Percentiles rank a stretch among this genome's conserved stretches.
Evolutionary conservation across 2,888 invertebrate genomes (phyloP).

Genomic region (Cheilosia scutellata): DNA sequence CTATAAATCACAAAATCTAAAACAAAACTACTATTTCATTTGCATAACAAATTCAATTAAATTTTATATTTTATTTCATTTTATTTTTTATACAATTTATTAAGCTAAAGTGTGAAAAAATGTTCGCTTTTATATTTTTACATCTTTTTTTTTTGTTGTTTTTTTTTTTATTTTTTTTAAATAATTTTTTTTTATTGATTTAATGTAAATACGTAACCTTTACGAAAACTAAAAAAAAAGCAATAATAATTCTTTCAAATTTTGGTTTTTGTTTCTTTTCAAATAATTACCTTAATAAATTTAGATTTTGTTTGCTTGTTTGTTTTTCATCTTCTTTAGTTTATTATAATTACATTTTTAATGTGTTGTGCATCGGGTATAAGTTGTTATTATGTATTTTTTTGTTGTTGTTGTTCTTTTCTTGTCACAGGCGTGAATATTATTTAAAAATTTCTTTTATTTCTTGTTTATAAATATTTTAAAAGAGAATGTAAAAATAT

Average conservation of each 20-base stretch:
- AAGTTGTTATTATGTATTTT: slow-evolving; percentile 69
- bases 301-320: slow-evolving; percentile 71
- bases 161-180: slow-evolving; percentile 77
- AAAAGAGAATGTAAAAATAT: slow-evolving; percentile 68
- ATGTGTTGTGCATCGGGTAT: slow-evolving; percentile 76
- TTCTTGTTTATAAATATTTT: slow-evolving; percentile 77
- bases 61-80: slow-evolving; percentile 82
- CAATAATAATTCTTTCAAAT: slow-evolving; percentile 81
- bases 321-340: slow-evolving; percentile 77
- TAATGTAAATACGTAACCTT: slow-evolving; percentile 81
- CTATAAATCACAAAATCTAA: not conserved
- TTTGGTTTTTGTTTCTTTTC: slow-evolving; percentile 73
- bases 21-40: slow-evolving; percentile 78
- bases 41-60: slow-evolving; percentile 84
- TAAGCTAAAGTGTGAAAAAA: slow-evolving; percentile 84
- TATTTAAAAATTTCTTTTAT: slow-evolving; percentile 68
- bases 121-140: slow-evolving; percentile 82
- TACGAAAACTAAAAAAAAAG: slow-evolving; percentile 82
- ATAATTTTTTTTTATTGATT: slow-evolving; percentile 77
- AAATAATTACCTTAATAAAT: slow-evolving; percentile 72
- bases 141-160: slow-evolving; percentile 79
- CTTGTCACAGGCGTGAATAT: slow-evolving; percentile 76
- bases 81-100: slow-evolving; percentile 83
- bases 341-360: slow-evolving; percentile 77
- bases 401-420: slow-evolving; percentile 75